Evolutionary conservation across 2,888 invertebrate genomes (phyloP).

Genomic region (Conops quadrifasciatus): DNA sequence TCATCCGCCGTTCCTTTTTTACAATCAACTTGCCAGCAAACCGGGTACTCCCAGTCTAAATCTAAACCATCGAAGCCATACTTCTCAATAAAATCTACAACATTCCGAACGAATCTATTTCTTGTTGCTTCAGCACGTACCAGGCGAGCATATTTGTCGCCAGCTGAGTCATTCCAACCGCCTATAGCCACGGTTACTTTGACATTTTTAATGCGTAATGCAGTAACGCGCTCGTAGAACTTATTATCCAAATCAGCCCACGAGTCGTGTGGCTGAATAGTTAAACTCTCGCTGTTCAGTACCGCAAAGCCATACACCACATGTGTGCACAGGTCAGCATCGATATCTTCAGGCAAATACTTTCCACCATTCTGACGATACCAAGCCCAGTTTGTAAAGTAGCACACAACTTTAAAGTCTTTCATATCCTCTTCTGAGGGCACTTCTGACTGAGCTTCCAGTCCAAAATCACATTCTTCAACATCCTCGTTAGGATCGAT

Average conservation of each 20-base stretch:
- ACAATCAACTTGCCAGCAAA: conserved; percentile 90
- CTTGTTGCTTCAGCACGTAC: conserved; percentile 79
- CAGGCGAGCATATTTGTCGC: conserved; percentile 85
- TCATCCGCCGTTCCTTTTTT: conserved; percentile 83
- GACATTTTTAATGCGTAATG: conserved; percentile 75
- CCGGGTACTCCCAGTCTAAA: conserved; percentile 94
- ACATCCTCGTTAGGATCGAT: conserved; percentile 54
- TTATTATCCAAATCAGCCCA: conserved; percentile 92
- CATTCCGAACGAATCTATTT: conserved; percentile 77
- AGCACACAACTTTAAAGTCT: conserved; percentile 84
- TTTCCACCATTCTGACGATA: conserved; percentile 85
- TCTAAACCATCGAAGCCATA: conserved; percentile 90
- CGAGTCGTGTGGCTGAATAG: conserved; percentile 85
- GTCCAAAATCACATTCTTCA: conserved; percentile 51
- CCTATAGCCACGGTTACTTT: conserved; percentile 89
- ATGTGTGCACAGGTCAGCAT: conserved; percentile 87
- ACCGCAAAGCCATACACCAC: conserved; percentile 93
- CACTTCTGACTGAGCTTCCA: conserved; percentile 34
- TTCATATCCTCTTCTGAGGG: conserved; percentile 36
- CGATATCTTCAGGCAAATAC: conserved; percentile 83
- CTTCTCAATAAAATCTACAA: conserved; percentile 79
- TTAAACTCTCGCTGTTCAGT: conserved; percentile 76
- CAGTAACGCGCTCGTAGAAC: conserved; percentile 87
- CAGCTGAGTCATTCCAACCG: conserved; percentile 94
- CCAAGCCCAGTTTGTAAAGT: conserved; percentile 96